Evolutionary conservation across 2,113 vertebrate species (phyloP).

Genomic region (Stigmatopora argus): DNA sequence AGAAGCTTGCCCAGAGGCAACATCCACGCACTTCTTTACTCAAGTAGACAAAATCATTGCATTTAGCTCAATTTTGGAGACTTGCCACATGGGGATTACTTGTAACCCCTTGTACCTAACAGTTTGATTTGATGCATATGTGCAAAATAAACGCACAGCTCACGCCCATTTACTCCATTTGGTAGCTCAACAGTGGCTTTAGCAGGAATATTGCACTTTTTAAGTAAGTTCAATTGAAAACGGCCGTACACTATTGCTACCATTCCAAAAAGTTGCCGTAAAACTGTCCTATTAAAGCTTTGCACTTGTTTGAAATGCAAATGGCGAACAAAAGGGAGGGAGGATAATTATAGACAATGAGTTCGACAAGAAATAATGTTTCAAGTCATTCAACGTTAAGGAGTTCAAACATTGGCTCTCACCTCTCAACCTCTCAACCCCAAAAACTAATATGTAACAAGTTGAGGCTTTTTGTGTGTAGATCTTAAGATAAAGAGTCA

Average conservation of each 20-base stretch:
- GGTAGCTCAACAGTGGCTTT: constrained; percentile 11
- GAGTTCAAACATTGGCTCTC: not conserved
- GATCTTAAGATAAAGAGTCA: constrained; percentile 1
- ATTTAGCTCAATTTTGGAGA: not conserved
- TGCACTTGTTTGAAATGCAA: not conserved
- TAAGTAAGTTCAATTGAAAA: constrained; percentile 22
- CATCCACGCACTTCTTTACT: not conserved
- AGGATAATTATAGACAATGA: not conserved
- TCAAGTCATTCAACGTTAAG: not conserved
- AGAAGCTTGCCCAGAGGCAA: not conserved
- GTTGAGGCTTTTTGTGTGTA: constrained; percentile 12
- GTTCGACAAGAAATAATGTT: not conserved
- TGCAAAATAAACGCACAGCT: constrained; percentile 2
- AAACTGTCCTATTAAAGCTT: not conserved
- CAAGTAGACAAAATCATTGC: not conserved
- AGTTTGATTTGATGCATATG: not conserved
- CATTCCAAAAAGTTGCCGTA: not conserved
- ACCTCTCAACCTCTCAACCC: too few relatives aligned
- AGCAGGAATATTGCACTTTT: constrained; percentile 64
- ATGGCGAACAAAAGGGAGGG: not conserved
- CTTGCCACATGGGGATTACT: not conserved
- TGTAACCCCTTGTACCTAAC: not conserved
- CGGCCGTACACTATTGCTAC: constrained; percentile 22
- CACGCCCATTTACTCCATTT: constrained; percentile 19
- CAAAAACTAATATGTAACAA: not conserved